Evolutionary conservation across 1,140 invertebrate species (phyloP).

Genomic region (Stegodyphus mimosarum): DNA sequence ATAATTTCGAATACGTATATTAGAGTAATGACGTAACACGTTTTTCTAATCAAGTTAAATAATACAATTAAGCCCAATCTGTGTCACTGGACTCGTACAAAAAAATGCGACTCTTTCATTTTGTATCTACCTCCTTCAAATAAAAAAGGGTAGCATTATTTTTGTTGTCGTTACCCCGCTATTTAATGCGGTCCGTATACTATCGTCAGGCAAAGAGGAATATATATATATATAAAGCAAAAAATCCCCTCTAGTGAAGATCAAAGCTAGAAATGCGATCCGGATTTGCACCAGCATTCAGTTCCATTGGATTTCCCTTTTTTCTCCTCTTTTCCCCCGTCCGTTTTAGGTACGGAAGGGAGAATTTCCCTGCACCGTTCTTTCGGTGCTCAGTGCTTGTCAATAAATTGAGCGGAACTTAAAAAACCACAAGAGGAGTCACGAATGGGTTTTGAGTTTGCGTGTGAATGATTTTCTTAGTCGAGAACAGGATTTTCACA

Average conservation of each 20-base stretch:
- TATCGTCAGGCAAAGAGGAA: neutral
- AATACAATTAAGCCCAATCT: too few relatives aligned
- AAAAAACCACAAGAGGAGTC: slow-evolving; percentile 9
- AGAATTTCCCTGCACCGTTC: neutral
- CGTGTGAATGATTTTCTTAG: too few relatives aligned
- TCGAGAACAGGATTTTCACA: too few relatives aligned
- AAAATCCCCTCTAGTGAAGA: neutral
- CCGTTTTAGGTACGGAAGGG: neutral
- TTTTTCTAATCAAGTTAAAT: too few relatives aligned
- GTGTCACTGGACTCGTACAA: too few relatives aligned
- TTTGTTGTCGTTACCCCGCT: neutral
- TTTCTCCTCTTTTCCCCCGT: neutral
- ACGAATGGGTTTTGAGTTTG: slow-evolving; percentile 4
- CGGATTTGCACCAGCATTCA: slow-evolving; percentile 14
- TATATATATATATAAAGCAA: neutral
- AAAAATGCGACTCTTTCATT: too few relatives aligned
- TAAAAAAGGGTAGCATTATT: slow-evolving; percentile 1
- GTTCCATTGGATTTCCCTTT: slow-evolving; percentile 40
- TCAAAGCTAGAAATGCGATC: slow-evolving; percentile 18
- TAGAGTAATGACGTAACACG: too few relatives aligned
- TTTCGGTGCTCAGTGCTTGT: slow-evolving; percentile 23
- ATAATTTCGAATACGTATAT: too few relatives aligned
- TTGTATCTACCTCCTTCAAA: neutral
- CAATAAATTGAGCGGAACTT: slow-evolving; percentile 40
- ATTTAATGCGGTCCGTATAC: slow-evolving; percentile 26